phyloP scores from a whole-genome alignment of 2,888 invertebrate genomes.

The Drosophila melanosoma region DNA sequence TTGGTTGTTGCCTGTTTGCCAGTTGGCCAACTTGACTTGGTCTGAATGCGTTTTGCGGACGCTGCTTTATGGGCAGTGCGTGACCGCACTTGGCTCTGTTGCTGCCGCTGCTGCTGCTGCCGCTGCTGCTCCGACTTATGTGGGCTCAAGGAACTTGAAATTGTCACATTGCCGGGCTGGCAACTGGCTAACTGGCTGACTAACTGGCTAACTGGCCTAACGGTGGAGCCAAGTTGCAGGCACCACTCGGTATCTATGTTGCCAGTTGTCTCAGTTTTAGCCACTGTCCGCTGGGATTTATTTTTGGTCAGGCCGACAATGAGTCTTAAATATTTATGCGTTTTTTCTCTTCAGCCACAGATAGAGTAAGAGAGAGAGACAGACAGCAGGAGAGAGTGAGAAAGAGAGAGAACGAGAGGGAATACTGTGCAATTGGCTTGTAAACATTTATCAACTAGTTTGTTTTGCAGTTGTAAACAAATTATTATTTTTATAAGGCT shows the following conservation, averaged over 20 bases:
- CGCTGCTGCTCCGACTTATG: constrained; percentile 49
- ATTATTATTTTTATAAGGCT: background rate
- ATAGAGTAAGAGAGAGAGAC: background rate
- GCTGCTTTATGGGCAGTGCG: constrained; percentile 71
- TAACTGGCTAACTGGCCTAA: constrained; percentile 66
- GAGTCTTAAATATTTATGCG: constrained; percentile 54
- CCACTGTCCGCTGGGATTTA: constrained; percentile 42
- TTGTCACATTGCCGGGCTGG: constrained; percentile 63
- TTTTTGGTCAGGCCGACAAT: constrained; percentile 56
- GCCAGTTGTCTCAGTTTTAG: constrained; percentile 18
- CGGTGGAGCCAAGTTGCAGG: constrained; percentile 52
- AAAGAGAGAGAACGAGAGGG: background rate
- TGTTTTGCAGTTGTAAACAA: constrained; percentile 1
- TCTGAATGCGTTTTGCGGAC: constrained; percentile 25
- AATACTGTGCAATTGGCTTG: background rate
- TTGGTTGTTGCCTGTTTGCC: constrained; percentile 39
- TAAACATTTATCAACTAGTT: background rate
- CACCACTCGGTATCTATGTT: background rate
- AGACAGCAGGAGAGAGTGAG: background rate
- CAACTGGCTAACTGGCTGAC: constrained; percentile 28
- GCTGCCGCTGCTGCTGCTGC: background rate
- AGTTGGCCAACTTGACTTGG: constrained; percentile 61
- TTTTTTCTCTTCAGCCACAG: constrained; percentile 8
- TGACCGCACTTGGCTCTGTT: constrained; percentile 53
- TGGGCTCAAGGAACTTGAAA: constrained; percentile 80